Conservation (phyloP, 2,888 invertebrate genomes). For the Amphipyra tragopoginis region DNA sequence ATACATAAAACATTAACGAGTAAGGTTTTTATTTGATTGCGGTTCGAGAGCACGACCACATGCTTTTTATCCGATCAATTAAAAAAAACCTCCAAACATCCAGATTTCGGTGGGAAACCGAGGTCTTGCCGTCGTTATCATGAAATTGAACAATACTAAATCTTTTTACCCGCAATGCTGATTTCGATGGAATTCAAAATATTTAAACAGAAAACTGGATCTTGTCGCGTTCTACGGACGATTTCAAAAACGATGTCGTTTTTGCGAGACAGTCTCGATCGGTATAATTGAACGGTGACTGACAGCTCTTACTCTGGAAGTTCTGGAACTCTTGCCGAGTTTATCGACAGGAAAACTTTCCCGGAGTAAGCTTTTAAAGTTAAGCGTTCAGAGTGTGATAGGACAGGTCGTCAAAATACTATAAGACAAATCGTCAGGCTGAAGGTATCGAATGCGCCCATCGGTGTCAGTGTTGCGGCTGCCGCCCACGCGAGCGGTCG, state of each 20-base stretch:
- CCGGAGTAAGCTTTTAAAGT: constrained; percentile 31
- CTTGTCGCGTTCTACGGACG: constrained; percentile 59
- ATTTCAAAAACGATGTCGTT: constrained; percentile 63
- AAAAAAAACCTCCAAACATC: constrained; percentile 77
- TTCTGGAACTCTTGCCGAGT: constrained; percentile 34
- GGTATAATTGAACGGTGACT: constrained; percentile 64
- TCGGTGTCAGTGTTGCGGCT: constrained; percentile 73
- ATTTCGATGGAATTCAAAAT: constrained; percentile 71
- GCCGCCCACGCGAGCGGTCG: constrained; percentile 83
- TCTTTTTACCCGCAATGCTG: constrained; percentile 72
- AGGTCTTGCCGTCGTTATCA: constrained; percentile 70
- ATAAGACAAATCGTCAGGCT: constrained; percentile 60
- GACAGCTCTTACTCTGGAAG: constrained; percentile 57
- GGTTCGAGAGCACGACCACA: constrained; percentile 77
- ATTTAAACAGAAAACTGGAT: constrained; percentile 71
- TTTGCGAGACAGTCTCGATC: constrained; percentile 65
- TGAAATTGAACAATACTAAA: constrained; percentile 77
- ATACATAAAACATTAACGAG: constrained; percentile 89
- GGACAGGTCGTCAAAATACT: constrained; percentile 62
- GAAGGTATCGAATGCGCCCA: constrained; percentile 62
- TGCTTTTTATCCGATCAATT: constrained; percentile 77
- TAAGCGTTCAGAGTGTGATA: constrained; percentile 47
- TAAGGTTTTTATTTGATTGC: constrained; percentile 88
- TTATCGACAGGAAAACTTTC: constrained; percentile 25
- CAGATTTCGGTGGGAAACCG: constrained; percentile 86